phyloP scores from a whole-genome alignment of 2,888 invertebrate genomes.

The Eupithecia subumbrata region DNA sequence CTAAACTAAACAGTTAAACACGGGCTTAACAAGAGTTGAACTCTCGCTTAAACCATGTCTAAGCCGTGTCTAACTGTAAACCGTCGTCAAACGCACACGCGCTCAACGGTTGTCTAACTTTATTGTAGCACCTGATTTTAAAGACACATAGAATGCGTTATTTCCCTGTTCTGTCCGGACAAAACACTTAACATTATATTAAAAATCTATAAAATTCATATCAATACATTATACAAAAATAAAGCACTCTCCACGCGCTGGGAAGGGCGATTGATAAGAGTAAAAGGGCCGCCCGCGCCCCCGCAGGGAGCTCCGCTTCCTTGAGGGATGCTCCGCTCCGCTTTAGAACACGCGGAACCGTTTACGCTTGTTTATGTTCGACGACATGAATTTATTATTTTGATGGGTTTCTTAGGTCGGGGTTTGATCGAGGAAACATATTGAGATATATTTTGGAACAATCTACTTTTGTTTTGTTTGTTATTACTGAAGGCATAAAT shows the following conservation, averaged over 20 bases:
- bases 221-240: conserved; percentile 33
- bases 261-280: conserved; percentile 67
- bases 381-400: conserved; percentile 11
- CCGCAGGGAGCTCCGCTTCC: conserved; percentile 37
- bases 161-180: too few relatives aligned
- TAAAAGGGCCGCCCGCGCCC: conserved; percentile 28
- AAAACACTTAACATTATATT: too few relatives aligned
- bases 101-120: too few relatives aligned
- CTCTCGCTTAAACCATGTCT: too few relatives aligned
- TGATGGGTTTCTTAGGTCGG: not conserved
- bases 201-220: not conserved
- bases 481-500: not conserved
- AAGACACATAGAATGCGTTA: too few relatives aligned
- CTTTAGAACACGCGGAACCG: conserved; percentile 31
- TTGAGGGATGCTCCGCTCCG: conserved; percentile 34
- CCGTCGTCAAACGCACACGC: too few relatives aligned
- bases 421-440: not conserved
- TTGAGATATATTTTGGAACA: not conserved
- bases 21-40: too few relatives aligned
- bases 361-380: conserved; percentile 15
- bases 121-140: too few relatives aligned
- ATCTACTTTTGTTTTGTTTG: not conserved
- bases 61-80: too few relatives aligned
- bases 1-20: too few relatives aligned
- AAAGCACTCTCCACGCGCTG: conserved; percentile 50